Evolutionary conservation across 2,888 invertebrate species (phyloP), one percentile per base, ranked within the genome.

Genomic region (Halictus quadricinctus): DNA sequence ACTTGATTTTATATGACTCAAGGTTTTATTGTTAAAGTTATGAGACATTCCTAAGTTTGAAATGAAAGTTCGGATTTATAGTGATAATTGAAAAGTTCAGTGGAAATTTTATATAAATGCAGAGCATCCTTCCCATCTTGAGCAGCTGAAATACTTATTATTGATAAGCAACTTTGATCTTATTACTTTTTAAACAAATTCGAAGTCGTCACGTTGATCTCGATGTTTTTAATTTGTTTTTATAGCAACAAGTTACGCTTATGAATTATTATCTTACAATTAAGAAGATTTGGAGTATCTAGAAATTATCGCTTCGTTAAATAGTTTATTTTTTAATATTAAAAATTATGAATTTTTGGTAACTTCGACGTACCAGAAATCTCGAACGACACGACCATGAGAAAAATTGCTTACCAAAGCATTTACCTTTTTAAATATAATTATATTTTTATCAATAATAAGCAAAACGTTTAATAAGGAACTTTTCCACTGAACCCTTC

Each of bases 31-130:
- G 25, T 25, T 2, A 18, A 43, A 70, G 4, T 12, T 25, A 29
- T 6, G 58, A 25, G n/a, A 74, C 64, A 81, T 82, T 79, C 54
- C 73, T 74, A 48, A 6, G 50, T 48, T n/a, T 43, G 64, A 64
- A 78, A 64, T 69, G 12, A 21, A 41, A 7, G 29, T 64, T 64
- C 64, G 15, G 18, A 15, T 18, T 64, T 64, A 64, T 41, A 41
- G 3, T 4, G 8, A 41, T 10, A 69, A 69, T 41, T 21, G 10
- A 41, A 21, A 21, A 21, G 21, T 21, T 21, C 36, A 12, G 21
- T 41, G 36, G 41, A 69, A 69, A 69, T 36, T 36, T 21, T 69
- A 10, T 64, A 13, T 64, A 29, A 64, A 64, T 1, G 13, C 15
- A 64, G 7, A 29, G 29, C 15, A 15, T 1, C 29, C 29, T 29